phyloP scores from a whole-genome alignment of 1,140 invertebrate species.

The Papilio polyxenes region DNA sequence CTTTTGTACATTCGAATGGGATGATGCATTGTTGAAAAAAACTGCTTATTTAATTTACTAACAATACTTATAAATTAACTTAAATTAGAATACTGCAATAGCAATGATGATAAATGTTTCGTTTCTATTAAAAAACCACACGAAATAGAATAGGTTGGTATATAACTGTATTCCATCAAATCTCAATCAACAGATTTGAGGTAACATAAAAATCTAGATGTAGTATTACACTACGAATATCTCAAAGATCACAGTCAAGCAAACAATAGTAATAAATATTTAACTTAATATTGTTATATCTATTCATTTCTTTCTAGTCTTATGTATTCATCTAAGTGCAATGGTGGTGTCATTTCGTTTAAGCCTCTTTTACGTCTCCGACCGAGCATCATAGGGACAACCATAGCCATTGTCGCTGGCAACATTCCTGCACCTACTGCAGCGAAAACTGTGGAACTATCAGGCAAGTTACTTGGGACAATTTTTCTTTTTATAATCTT shows the following conservation, averaged over 20 bases:
- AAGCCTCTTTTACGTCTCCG: conserved; percentile 78
- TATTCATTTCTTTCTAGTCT: conserved; percentile 36
- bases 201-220: not conserved
- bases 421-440: conserved; percentile 89
- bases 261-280: conserved; percentile 38
- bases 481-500: conserved; percentile 70
- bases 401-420: conserved; percentile 89
- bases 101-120: not conserved
- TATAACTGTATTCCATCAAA: not conserved
- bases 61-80: not conserved
- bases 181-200: not conserved
- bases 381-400: conserved; percentile 87
- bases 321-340: conserved; percentile 45
- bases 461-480: conserved; percentile 61
- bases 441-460: conserved; percentile 84
- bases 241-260: conserved; percentile 38
- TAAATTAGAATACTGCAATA: not conserved
- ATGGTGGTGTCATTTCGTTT: conserved; percentile 38
- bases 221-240: conserved; percentile 11
- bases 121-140: not conserved
- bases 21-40: not conserved
- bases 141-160: not conserved
- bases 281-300: conserved; percentile 30
- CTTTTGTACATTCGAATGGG: not conserved
- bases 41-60: not conserved